Percentiles rank a stretch among this genome's conserved stretches.
Conservation (phyloP, 2,888 invertebrate genomes). For the Dynastes hyllus region DNA sequence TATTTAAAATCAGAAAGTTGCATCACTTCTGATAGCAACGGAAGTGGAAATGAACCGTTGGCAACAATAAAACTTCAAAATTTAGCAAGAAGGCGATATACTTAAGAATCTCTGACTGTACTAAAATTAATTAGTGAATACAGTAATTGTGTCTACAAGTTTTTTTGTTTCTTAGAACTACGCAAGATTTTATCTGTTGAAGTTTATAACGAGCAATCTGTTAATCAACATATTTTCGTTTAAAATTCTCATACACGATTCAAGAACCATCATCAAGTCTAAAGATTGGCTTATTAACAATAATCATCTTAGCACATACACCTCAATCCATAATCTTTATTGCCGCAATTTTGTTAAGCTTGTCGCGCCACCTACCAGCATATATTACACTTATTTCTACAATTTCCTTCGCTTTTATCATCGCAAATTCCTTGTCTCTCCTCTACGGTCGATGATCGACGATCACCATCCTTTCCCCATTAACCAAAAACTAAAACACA, state of each 20-base stretch:
- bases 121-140: too few relatives aligned
- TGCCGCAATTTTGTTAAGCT: constrained; percentile 9
- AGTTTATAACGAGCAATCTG: too few relatives aligned
- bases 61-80: too few relatives aligned
- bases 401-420: constrained; percentile 30
- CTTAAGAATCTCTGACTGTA: too few relatives aligned
- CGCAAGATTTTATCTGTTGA: too few relatives aligned
- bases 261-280: background rate
- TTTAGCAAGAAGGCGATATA: too few relatives aligned
- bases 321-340: constrained; percentile 18
- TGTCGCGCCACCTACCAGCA: background rate
- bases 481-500: constrained; percentile 24
- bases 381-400: constrained; percentile 12
- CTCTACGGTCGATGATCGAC: constrained; percentile 17
- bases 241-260: background rate
- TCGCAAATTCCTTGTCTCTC: constrained; percentile 2
- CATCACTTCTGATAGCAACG: too few relatives aligned
- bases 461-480: constrained; percentile 33
- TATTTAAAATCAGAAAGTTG: too few relatives aligned
- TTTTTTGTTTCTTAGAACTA: too few relatives aligned
- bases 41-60: too few relatives aligned
- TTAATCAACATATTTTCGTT: too few relatives aligned
- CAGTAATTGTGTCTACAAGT: too few relatives aligned
- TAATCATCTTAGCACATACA: constrained; percentile 1
- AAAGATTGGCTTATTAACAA: constrained; percentile 12